Evolutionary conservation across 2,797 vertebrate genomes (phyloP).

Genomic region (Aphelocoma californica): DNA sequence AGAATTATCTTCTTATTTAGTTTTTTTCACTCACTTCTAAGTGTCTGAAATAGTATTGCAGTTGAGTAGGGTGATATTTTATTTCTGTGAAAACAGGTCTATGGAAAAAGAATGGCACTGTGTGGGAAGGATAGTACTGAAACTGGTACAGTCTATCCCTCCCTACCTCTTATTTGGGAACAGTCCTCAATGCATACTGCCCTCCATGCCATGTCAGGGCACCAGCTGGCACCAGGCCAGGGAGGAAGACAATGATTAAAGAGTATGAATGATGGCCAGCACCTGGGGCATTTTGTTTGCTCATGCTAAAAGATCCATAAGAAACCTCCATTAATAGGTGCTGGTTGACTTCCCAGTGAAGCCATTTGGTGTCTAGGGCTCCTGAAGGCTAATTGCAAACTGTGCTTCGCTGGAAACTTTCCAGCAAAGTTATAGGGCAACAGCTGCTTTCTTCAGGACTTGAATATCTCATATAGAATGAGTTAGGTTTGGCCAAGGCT

Average conservation of each 20-base stretch:
- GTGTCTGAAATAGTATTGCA: not conserved
- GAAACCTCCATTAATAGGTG: not conserved
- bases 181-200: not conserved
- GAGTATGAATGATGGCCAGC: not conserved
- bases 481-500: not conserved
- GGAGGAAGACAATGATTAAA: not conserved
- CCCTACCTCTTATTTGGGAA: not conserved
- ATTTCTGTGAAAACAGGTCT: not conserved
- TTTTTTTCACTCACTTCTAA: not conserved
- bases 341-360: not conserved
- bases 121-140: not conserved
- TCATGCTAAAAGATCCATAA: not conserved
- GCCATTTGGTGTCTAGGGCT: not conserved
- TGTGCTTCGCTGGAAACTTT: not conserved
- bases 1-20: not conserved
- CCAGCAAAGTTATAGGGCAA: not conserved
- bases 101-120: not conserved
- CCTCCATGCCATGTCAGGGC: not conserved
- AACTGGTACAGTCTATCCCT: not conserved
- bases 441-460: not conserved
- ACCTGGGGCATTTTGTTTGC: not conserved
- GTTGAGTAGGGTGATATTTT: not conserved
- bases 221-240: not conserved
- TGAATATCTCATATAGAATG: not conserved
- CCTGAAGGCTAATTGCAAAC: not conserved